Percentiles rank a stretch among this genome's conserved stretches.
These are phyloP conservation scores for Grantiella picta DNA, from an alignment of 2,113 vertebrate species.

Conservation along the genomic window DNA sequence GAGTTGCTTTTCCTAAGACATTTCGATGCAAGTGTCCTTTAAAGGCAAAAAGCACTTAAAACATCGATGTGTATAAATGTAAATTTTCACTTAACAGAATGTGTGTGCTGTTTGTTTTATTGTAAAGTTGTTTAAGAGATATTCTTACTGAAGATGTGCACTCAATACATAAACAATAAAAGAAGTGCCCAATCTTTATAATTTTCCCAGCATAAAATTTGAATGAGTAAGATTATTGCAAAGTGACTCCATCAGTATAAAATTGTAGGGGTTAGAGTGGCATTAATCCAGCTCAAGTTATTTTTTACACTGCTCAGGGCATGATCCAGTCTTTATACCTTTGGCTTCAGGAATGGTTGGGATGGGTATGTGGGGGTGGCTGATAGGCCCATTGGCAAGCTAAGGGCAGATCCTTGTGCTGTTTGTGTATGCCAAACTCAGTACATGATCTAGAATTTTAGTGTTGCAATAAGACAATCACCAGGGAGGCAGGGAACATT, in stretches of 20 bases:
- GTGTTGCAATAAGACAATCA: not conserved
- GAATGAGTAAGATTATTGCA: not conserved
- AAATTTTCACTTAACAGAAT: not conserved
- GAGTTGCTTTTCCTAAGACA: not conserved
- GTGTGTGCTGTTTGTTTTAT: not conserved
- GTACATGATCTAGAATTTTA: not conserved
- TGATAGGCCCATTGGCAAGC: accelerated
- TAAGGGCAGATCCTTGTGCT: not conserved
- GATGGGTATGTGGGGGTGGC: not conserved
- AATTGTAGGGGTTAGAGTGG: not conserved
- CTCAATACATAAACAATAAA: not conserved
- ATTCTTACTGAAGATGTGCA: not conserved
- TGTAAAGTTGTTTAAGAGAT: not conserved
- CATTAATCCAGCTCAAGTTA: not conserved
- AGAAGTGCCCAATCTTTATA: not conserved
- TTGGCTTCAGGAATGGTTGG: not conserved
- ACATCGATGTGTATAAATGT: not conserved
- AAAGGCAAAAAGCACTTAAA: not conserved
- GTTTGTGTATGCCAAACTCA: not conserved
- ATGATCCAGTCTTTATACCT: not conserved
- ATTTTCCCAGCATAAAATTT: not conserved
- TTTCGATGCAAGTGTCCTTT: not conserved
- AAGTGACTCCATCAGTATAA: not conserved
- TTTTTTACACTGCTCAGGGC: not conserved
- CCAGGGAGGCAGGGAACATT: not conserved